Percentiles rank a stretch among this genome's conserved stretches.
Conservation (phyloP, 2,888 invertebrate species). For the Graphium colonna region DNA sequence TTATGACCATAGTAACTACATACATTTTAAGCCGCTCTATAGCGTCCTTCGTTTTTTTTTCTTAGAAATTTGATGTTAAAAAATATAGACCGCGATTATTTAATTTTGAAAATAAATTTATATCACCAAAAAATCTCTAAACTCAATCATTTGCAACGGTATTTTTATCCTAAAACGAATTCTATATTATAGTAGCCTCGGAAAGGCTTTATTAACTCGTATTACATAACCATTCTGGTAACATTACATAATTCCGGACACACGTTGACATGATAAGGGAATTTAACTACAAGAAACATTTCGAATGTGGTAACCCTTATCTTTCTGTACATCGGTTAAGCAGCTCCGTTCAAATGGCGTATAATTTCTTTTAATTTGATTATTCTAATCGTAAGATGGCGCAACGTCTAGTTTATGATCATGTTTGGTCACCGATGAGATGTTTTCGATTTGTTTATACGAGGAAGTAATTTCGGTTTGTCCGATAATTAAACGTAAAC, state of each 20-base stretch:
- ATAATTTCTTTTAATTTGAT: conserved; percentile 24
- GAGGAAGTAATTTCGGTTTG: conserved; percentile 17
- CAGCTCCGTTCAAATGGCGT: conserved; percentile 12
- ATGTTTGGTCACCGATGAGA: conserved; percentile 14
- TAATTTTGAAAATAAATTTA: no score
- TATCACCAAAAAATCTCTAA: no score
- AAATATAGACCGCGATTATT: no score
- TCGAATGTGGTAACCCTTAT: conserved; percentile 9
- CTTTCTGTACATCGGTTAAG: conserved; percentile 5
- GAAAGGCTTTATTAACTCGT: background rate
- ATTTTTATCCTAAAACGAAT: no score
- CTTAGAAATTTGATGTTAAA: no score
- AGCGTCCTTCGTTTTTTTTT: no score
- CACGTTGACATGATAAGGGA: background rate
- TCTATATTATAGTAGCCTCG: no score
- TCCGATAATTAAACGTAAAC: background rate
- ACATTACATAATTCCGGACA: background rate
- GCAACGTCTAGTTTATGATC: conserved; percentile 12
- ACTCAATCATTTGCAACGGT: no score
- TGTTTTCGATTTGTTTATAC: conserved; percentile 20
- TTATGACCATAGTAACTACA: background rate
- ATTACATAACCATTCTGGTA: background rate
- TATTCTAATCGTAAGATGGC: conserved; percentile 18
- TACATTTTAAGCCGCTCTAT: no score
- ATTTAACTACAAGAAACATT: background rate